Evolutionary conservation across 2,797 vertebrate genomes (phyloP).

Genomic region (Myripristis jacobus): DNA sequence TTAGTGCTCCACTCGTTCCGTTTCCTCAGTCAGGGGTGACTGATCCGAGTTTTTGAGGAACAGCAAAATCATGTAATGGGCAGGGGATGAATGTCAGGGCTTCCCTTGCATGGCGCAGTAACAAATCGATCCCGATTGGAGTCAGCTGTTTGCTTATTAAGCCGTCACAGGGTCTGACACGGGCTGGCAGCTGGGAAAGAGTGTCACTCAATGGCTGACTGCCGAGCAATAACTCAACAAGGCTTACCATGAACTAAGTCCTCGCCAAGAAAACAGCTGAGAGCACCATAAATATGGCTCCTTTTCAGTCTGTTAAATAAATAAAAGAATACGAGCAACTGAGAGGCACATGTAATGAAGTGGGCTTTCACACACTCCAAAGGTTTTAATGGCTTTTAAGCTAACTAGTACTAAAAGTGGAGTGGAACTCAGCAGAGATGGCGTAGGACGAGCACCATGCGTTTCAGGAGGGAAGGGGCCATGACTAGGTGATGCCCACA

Average conservation of each 20-base stretch:
- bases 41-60: slow-evolving; percentile 19
- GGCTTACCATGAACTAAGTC: slow-evolving; percentile 31
- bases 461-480: not conserved
- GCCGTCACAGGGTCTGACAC: slow-evolving; percentile 29
- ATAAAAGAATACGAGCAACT: slow-evolving; percentile 26
- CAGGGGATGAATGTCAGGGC: slow-evolving; percentile 31
- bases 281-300: slow-evolving; percentile 38
- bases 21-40: slow-evolving; percentile 30
- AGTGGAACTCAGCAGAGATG: not conserved
- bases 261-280: slow-evolving; percentile 55
- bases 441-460: not conserved
- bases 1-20: slow-evolving; percentile 14
- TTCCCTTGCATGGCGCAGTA: slow-evolving; percentile 19
- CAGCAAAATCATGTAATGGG: slow-evolving; percentile 35
- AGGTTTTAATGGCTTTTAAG: slow-evolving; percentile 11
- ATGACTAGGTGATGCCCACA: not conserved
- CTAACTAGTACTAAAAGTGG: not conserved
- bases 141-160: slow-evolving; percentile 62
- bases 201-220: slow-evolving; percentile 36
- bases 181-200: slow-evolving; percentile 49
- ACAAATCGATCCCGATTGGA: slow-evolving; percentile 57
- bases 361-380: slow-evolving; percentile 8
- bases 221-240: slow-evolving; percentile 28
- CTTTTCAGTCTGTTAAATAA: slow-evolving; percentile 36
- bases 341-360: slow-evolving; percentile 25